These are phyloP conservation scores for Echinometra lucunter DNA, from an alignment of 53 echinoderm and acorn worm genomes.

Conservation along the genomic window DNA sequence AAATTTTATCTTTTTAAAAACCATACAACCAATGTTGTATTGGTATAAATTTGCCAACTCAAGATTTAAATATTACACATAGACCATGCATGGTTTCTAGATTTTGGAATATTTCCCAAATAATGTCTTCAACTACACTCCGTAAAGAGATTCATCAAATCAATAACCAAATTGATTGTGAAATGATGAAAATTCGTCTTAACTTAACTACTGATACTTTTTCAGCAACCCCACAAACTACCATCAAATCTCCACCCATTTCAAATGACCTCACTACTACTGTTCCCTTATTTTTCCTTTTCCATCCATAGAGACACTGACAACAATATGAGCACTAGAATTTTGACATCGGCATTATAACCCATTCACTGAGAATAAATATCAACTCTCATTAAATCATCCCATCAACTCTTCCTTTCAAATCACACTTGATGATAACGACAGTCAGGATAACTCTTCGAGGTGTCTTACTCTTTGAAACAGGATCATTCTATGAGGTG, in stretches of 20 bases:
- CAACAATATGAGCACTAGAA: background rate
- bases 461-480: background rate
- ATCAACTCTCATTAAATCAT: background rate
- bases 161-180: no score
- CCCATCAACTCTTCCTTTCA: background rate
- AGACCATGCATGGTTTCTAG: no score
- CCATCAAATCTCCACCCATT: background rate
- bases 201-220: background rate
- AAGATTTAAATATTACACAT: no score
- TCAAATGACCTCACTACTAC: background rate
- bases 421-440: slow-evolving; percentile 23
- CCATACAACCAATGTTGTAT: no score
- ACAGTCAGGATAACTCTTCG: background rate
- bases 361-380: background rate
- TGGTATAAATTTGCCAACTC: no score
- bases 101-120: no score
- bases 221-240: background rate
- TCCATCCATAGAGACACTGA: background rate
- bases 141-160: no score
- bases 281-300: background rate
- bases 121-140: no score
- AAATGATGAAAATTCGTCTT: no score
- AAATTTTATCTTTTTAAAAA: no score
- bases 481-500: background rate
- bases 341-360: background rate